Base-by-base conservation (phyloP, 2,113 vertebrate species). In the Sarotherodon lohbergeri region DNA sequence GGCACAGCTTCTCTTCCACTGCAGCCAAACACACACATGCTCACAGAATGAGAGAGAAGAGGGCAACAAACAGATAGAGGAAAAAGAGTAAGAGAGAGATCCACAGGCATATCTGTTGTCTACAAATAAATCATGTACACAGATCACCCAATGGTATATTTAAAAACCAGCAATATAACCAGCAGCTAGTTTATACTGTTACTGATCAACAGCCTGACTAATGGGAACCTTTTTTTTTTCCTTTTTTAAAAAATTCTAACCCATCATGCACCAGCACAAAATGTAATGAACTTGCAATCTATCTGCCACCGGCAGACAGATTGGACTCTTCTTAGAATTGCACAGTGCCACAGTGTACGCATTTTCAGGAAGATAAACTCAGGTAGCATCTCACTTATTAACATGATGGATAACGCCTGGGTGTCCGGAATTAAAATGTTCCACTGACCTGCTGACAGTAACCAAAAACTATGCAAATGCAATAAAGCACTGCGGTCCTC, bases 1-100 rank as follows among this genome's bases (percentile, higher is more conserved):
- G 2, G 59, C 66, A 80, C 50, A 88, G 80, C 61, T 71, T 59
- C 89, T 50, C 85, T 79, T 90, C 91, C 16, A 61, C 88, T 24
- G 19, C 29, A 52, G 43, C 27, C 79, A 61, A 83, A 87, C 68
- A 88, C 82, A 90, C 82, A 34, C 82, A 46, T 56, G 24, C 80
- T 59, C 68, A 39, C 79, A 90, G 32, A 88, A 17, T 83, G 8
- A 61, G 29, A 86, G 46, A 80, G 29, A 76, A 63, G 54, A 84
- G 24, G 19, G 71, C 48, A 63, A 88, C 41, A 66, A 56, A 79
- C 86, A 78, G 61, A 82, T 52, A 78, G 78, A 81, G 84, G 85
- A 71, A 50, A 82, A 71, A 89, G 76, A 85, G 27, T 73, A 54
- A 86, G 85, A 85, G 43, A 86, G 19, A 32, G 59, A 73, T 79